Conservation (phyloP, 1,140 invertebrate genomes). For the Zaprionus ghesquierei region DNA sequence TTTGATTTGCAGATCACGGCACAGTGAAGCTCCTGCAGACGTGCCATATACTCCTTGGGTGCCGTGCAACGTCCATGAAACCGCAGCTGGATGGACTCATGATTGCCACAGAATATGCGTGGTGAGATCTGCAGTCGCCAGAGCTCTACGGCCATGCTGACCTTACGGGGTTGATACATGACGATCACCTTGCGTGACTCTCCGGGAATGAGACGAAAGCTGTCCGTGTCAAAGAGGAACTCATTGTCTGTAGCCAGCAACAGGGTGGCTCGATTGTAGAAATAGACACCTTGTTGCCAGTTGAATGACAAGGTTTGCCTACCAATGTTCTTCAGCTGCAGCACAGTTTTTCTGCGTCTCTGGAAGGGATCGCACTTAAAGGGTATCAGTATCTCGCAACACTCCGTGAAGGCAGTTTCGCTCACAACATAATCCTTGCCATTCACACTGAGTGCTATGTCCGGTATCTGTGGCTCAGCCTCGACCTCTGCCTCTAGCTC, state of each 20-base stretch:
- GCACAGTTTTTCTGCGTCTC: slow-evolving; percentile 22
- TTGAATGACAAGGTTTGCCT: slow-evolving; percentile 52
- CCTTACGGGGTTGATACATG: slow-evolving; percentile 65
- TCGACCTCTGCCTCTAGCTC: not conserved
- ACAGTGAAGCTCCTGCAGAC: slow-evolving; percentile 36
- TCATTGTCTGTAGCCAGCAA: slow-evolving; percentile 63
- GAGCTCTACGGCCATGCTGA: slow-evolving; percentile 49
- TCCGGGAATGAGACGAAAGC: slow-evolving; percentile 52
- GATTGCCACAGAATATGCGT: slow-evolving; percentile 48
- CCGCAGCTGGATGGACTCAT: slow-evolving; percentile 52
- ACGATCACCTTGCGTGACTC: slow-evolving; percentile 45
- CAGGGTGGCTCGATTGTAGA: slow-evolving; percentile 48
- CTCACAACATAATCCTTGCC: slow-evolving; percentile 34
- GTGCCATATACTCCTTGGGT: slow-evolving; percentile 53
- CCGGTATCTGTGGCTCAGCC: not conserved
- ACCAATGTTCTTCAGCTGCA: slow-evolving; percentile 62
- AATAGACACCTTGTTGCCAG: slow-evolving; percentile 65
- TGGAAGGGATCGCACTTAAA: slow-evolving; percentile 60
- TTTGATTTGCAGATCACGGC: slow-evolving; percentile 47
- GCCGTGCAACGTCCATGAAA: slow-evolving; percentile 57
- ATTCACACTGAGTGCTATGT: slow-evolving; percentile 45
- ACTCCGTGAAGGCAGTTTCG: slow-evolving; percentile 19
- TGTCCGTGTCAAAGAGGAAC: slow-evolving; percentile 54
- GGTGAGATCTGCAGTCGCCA: slow-evolving; percentile 65
- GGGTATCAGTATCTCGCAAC: slow-evolving; percentile 28